Conservation (phyloP, 2,888 invertebrate genomes). For the Caenorhabditis panamensis region DNA sequence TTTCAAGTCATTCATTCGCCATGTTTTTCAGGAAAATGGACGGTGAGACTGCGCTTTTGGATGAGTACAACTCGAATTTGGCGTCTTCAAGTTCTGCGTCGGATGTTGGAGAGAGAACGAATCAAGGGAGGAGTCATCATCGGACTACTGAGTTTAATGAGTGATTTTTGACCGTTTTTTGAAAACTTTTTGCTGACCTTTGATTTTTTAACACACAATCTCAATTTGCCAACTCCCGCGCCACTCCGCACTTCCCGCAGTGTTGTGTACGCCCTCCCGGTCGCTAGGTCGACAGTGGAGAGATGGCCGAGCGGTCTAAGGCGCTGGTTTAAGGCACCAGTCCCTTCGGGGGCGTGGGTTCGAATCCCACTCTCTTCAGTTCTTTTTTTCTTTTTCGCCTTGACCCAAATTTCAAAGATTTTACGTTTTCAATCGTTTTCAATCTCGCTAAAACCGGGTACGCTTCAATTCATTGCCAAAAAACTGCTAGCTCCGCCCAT, state of each 20-base stretch:
- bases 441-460: background rate
- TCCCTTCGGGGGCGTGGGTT: constrained; percentile 91
- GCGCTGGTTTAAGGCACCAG: constrained; percentile 91
- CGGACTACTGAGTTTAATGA: constrained; percentile 57
- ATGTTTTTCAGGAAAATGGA: constrained; percentile 53
- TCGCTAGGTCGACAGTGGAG: background rate
- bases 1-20: too few relatives aligned
- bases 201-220: too few relatives aligned
- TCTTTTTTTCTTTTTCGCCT: background rate
- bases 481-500: constrained; percentile 25
- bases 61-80: constrained; percentile 59
- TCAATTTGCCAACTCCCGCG: background rate
- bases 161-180: too few relatives aligned
- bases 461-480: background rate
- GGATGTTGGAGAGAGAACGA: constrained; percentile 42
- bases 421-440: too few relatives aligned
- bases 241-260: background rate
- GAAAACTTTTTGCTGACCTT: too few relatives aligned
- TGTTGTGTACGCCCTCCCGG: constrained; percentile 4
- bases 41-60: constrained; percentile 57
- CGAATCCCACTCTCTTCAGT: constrained; percentile 86
- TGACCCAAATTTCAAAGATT: background rate
- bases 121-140: constrained; percentile 35
- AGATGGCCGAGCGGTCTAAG: constrained; percentile 85
- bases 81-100: constrained; percentile 55